These are phyloP conservation scores for Pachypanchax playfairii DNA, from an alignment of 2,113 vertebrate genomes.

Conservation along the genomic window DNA sequence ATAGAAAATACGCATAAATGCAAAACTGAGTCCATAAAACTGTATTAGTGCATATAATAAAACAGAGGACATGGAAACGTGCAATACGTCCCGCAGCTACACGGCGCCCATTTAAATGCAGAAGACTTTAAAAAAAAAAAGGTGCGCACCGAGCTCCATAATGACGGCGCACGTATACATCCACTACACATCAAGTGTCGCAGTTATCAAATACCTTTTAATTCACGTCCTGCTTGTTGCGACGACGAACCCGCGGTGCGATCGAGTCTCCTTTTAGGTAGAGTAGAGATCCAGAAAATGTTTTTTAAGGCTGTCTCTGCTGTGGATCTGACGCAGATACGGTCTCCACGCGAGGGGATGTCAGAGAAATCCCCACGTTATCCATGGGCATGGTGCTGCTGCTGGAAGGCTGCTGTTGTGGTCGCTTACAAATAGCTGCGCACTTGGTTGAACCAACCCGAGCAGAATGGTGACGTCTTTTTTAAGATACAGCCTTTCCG, in stretches of 20 bases:
- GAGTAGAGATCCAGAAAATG: slow-evolving; percentile 38
- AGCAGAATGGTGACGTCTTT: slow-evolving; percentile 81
- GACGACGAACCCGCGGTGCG: slow-evolving; percentile 42
- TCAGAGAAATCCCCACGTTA: slow-evolving; percentile 62
- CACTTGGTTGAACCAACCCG: slow-evolving; percentile 73
- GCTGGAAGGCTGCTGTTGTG: slow-evolving; percentile 61
- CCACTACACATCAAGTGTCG: slow-evolving; percentile 57
- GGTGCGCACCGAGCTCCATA: slow-evolving; percentile 40
- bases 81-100: slow-evolving; percentile 45
- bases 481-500: slow-evolving; percentile 69
- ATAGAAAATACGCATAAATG: not conserved
- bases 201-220: slow-evolving; percentile 78
- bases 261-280: slow-evolving; percentile 40
- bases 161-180: slow-evolving; percentile 43
- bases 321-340: slow-evolving; percentile 66
- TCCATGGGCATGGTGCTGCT: slow-evolving; percentile 75
- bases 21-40: slow-evolving; percentile 8
- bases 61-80: slow-evolving; percentile 5
- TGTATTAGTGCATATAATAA: not conserved
- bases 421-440: slow-evolving; percentile 80
- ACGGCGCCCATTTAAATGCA: slow-evolving; percentile 52
- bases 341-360: slow-evolving; percentile 49
- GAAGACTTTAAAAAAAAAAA: slow-evolving; percentile 49
- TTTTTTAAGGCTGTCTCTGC: slow-evolving; percentile 39
- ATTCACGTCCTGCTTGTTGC: slow-evolving; percentile 66